Evolutionary conservation across 2,888 invertebrate species (phyloP).

Genomic region (Imbricaverruca yamaguchii): DNA sequence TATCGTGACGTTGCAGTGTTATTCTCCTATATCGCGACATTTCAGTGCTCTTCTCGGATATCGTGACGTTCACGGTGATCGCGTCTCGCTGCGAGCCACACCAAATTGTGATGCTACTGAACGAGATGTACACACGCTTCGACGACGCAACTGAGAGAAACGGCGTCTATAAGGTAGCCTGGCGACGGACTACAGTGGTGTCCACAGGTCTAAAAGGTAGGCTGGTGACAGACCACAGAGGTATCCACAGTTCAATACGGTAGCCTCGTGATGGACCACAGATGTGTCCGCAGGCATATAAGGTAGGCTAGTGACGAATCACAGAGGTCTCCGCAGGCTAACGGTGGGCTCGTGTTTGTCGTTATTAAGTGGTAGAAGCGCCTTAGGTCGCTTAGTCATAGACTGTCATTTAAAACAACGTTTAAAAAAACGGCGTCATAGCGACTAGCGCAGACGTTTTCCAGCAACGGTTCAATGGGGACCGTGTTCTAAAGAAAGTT

Average conservation of each 20-base stretch:
- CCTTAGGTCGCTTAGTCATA: no score
- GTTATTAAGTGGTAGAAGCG: no score
- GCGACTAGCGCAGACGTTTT: no score
- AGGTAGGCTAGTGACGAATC: constrained; percentile 27
- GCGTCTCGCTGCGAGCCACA: constrained; percentile 39
- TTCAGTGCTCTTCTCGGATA: constrained; percentile 37
- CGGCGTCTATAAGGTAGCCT: constrained; percentile 33
- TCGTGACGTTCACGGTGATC: constrained; percentile 41
- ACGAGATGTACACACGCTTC: constrained; percentile 40
- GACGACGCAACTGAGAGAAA: constrained; percentile 38
- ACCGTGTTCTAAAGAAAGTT: no score
- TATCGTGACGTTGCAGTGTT: no score
- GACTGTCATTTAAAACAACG: no score
- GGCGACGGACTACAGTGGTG: background rate
- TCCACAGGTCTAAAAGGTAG: constrained; percentile 31
- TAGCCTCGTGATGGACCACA: background rate
- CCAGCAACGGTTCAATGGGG: no score
- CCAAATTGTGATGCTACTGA: constrained; percentile 41
- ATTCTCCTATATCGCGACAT: constrained; percentile 25
- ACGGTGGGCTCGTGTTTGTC: no score
- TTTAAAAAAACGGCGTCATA: no score
- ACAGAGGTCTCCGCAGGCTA: no score
- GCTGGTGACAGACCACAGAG: background rate
- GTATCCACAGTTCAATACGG: no score
- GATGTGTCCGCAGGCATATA: no score